Evolutionary conservation across 2,113 vertebrate genomes (phyloP), one percentile per base, ranked within the genome.

Genomic region (Anguilla japonica): DNA sequence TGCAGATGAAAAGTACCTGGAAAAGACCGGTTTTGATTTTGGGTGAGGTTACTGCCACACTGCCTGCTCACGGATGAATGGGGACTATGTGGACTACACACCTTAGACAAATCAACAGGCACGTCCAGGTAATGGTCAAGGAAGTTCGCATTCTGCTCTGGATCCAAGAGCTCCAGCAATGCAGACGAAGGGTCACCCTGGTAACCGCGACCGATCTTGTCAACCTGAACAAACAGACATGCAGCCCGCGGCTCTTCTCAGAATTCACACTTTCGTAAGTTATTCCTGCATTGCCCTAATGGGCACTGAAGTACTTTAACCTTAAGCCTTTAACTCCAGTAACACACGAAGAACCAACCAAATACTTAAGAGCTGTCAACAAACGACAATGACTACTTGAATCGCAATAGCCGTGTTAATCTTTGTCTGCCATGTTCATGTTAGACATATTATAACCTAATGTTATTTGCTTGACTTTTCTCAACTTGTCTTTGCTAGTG

Each of bases 71-170:
- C 5, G n/a, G n/a, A 34, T 13, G n/a, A 75, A 75, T 34, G 9
- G 11, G 26, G n/a, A 29, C 26, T 75, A 5, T 75, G 71, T 75
- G 26, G 53, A 79, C 14, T n/a, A 85, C 63, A 29, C 83, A 97
- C 98, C 96, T 99, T 99, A 39, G 98, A 99, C 86, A 99, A 93
- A 90, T 99, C 98, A 22, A 99, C 98, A 0, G 98, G 96, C 80
- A 99, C 98, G 11, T 99, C 98, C 84, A 99, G 95, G 91, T 99
- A 99, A 87, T 99, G 98, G 90, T 99, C 98, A 79, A 99, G 94
- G 89, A 99, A 99, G 93, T 99, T 98, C 9, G 97, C 95, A 0
- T 99, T 99, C 95, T 99, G 98, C 89, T 99, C 98, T 0, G 98
- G 98, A 90, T 99, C 98, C 87, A 99, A 88, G 2, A 99, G 95